phyloP scores from a whole-genome alignment of 2,113 vertebrate genomes.

The Apodemus speciosus region DNA sequence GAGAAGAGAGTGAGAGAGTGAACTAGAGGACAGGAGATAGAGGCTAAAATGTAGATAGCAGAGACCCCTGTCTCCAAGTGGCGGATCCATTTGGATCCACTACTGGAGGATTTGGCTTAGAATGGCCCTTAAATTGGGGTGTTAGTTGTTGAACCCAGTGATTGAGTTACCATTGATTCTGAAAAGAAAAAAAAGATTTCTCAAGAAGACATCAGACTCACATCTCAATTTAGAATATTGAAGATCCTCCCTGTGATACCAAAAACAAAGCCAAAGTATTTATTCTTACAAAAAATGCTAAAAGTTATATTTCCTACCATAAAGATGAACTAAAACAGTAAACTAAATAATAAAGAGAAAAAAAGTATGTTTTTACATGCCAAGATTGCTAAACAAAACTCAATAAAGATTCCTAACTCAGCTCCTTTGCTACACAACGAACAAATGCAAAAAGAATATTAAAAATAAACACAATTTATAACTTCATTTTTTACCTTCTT shows the following conservation, averaged over 20 bases:
- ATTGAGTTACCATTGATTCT: too few species aligned
- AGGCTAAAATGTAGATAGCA: too few species aligned
- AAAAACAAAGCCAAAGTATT: background rate
- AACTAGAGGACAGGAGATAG: too few species aligned
- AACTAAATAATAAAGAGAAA: background rate
- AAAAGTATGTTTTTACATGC: background rate
- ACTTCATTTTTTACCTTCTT: background rate
- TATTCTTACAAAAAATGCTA: background rate
- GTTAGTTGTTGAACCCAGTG: too few species aligned
- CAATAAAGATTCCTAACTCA: background rate
- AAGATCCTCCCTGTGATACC: background rate
- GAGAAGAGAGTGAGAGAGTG: too few species aligned
- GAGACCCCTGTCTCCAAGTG: too few species aligned
- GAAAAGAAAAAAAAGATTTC: background rate
- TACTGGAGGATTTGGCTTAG: too few species aligned
- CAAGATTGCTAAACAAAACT: background rate
- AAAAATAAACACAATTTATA: background rate
- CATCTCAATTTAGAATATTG: background rate
- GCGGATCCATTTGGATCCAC: too few species aligned
- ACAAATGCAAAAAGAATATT: slow-evolving; percentile 11
- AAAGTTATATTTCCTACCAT: background rate
- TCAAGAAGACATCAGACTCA: background rate
- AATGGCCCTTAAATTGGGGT: too few species aligned
- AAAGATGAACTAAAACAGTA: background rate
- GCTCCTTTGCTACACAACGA: background rate